phyloP scores from a whole-genome alignment of 2,113 vertebrate genomes.

The Sinocyclocheilus grahami region DNA sequence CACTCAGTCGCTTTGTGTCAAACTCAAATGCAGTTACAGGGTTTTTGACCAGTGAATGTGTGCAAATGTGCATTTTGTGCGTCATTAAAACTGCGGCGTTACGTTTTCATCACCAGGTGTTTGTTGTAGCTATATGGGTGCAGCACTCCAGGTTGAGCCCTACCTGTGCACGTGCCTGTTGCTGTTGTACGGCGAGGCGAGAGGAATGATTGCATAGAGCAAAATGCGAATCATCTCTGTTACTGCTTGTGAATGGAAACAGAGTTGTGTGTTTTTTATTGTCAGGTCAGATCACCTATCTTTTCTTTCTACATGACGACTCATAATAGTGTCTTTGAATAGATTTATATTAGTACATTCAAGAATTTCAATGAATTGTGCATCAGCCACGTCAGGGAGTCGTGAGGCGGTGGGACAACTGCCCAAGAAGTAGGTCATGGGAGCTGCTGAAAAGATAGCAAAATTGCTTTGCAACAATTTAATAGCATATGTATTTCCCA shows the following conservation, averaged over 20 bases:
- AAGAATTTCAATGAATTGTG: background rate
- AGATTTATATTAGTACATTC: background rate
- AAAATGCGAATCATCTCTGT: background rate
- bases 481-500: slow-evolving; percentile 4
- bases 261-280: background rate
- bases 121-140: no score
- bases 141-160: no score
- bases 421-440: background rate
- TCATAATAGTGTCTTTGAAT: background rate
- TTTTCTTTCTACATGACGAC: background rate
- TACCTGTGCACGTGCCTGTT: no score
- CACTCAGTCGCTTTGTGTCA: no score
- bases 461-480: slow-evolving; percentile 1
- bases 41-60: no score
- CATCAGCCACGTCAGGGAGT: background rate
- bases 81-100: no score
- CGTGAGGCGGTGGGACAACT: background rate
- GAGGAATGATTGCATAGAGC: no score
- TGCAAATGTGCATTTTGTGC: no score
- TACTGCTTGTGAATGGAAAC: background rate
- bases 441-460: background rate
- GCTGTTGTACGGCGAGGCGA: background rate
- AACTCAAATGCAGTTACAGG: no score
- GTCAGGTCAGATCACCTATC: background rate
- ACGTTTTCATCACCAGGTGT: no score